Evolutionary conservation across 1,140 invertebrate genomes (phyloP), one percentile per base, ranked within the genome.

Genomic region (Drosophila subpulchrella): DNA sequence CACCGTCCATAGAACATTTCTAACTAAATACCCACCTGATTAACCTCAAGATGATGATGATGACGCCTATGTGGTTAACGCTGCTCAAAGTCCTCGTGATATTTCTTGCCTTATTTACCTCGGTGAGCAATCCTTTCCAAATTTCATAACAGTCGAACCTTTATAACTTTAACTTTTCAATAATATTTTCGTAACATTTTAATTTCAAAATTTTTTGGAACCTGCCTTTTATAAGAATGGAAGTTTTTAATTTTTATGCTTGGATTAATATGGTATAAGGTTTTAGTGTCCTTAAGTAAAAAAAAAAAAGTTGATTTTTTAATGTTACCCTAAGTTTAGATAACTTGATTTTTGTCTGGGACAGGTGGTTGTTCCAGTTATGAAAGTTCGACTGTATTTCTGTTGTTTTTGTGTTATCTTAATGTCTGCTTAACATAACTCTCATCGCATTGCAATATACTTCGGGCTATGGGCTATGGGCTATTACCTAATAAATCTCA

Each of bases 31-130:
- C 10, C 20, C 36, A n/a, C 15, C 13, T 34, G 60, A 15, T 12
- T 13, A 15, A 27, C 12, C 11, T 12, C 34, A 66, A 8, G 10
- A 39, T 44, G 36, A 32, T 36, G 38, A 55, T 58, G 41, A 88
- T 88, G 84, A 55, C 76, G 66, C 80, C 81, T 32, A 65, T 84
- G 65, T 89, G 84, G 84, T 74, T 59, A 68, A 72, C 66, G 76
- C 39, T 89, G 36, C 41, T 90, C 32, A 89, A 78, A 68, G 65
- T 84, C 20, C 46, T 90, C 55, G 54, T 88, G 36, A 51, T 89
- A 60, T 68, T 88, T 54, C 74, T 78, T 51, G 73, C 77, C 24
- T 55, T 89, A 32, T 75, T 89, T 46, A 73, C 80, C 54, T 78
- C 73, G 84, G 84, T 88, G 32, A 88, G 85, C 15, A 20, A 6